These are phyloP conservation scores for Eupithecia inturbata DNA, from an alignment of 2,888 invertebrate genomes.

Conservation along the genomic window DNA sequence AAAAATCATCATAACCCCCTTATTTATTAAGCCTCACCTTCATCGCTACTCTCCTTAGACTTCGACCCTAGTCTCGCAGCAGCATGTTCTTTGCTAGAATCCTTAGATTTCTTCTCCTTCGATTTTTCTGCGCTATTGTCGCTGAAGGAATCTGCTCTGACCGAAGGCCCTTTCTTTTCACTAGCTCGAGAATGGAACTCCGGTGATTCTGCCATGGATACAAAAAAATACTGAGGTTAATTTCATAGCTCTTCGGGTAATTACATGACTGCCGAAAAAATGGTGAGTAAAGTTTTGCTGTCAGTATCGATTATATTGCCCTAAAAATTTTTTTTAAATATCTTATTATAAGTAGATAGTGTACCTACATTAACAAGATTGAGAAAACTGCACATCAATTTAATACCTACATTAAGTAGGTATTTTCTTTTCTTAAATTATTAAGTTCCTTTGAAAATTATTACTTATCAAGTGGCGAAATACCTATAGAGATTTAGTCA, in stretches of 20 bases:
- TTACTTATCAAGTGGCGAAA: no score
- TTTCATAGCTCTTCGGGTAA: not conserved
- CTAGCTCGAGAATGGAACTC: slow-evolving; percentile 49
- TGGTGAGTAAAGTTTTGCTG: no score
- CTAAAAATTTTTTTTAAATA: no score
- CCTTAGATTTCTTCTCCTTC: slow-evolving; percentile 36
- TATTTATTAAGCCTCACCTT: not conserved
- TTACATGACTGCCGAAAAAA: not conserved
- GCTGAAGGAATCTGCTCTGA: slow-evolving; percentile 51
- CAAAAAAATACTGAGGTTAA: not conserved
- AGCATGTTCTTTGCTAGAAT: slow-evolving; percentile 41
- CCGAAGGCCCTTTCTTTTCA: slow-evolving; percentile 34
- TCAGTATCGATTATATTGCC: no score
- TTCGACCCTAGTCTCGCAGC: not conserved
- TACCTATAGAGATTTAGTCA: no score
- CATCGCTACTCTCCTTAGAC: not conserved
- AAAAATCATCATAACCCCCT: no score
- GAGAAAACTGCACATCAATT: no score
- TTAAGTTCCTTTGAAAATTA: no score
- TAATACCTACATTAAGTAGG: no score
- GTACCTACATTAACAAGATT: no score
- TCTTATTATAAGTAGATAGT: no score
- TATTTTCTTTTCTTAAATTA: no score
- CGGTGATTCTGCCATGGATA: slow-evolving; percentile 42
- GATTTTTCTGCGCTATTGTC: slow-evolving; percentile 40